Base-by-base conservation (phyloP, 1,140 invertebrate genomes). In the Phortica variegata region DNA sequence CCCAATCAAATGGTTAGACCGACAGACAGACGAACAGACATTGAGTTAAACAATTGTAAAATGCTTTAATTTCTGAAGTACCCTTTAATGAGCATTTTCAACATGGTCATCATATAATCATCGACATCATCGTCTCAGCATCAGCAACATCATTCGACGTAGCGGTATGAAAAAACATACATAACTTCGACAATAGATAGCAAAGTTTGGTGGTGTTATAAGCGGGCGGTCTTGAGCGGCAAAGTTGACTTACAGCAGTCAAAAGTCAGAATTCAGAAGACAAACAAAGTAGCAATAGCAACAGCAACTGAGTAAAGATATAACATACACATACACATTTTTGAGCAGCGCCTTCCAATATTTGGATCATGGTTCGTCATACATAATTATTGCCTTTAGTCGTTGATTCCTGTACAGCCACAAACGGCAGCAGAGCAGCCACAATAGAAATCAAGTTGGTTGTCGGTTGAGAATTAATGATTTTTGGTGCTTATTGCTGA, bases 81-180 rank as follows among this genome's bases (percentile, higher is more conserved):
- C 57, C 63, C n/a, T 63, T 66, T 68, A 68, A 68, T 68, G 63
- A 68, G 63, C 63, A 68, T 68, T 68, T 68, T 68, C 63, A 68
- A 63, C 63, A 60, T 68, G 63, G 63, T 68, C 63, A 68, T 68
- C 63, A 68, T 60, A 60, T 63, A 68, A 68, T 61, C 62, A 56
- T 43, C 47, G 17, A 44, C n/a, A n/a, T 20, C 58, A 20, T 16
- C 36, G 12, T 19, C 16, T 18, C 15, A 49, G 38, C 40, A 32
- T 33, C 48, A 26, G 20, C 43, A 40, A 31, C 23, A 18, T 29
- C 20, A 31, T 29, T 20, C 17, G 18, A 17, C 13, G 20, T 13
- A 36, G n/a, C n/a, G n/a, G n/a, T n/a, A n/a, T n/a, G n/a, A n/a
- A n/a, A n/a, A n/a, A n/a, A n/a, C n/a, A n/a, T n/a, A n/a, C n/a